phyloP scores from a whole-genome alignment of 2,888 invertebrate genomes.

The Brenthis hecate region DNA sequence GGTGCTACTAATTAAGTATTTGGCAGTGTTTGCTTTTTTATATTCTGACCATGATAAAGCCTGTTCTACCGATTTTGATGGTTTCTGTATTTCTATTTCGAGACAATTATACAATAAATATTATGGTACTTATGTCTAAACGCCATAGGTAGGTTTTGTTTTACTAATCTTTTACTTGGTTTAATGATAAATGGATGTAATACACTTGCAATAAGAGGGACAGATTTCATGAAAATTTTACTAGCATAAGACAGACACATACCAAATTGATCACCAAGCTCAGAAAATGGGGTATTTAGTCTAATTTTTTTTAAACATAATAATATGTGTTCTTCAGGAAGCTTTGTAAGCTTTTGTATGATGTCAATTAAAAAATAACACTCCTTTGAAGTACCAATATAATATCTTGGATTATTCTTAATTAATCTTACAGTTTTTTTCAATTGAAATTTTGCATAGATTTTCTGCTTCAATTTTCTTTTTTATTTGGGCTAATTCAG shows the following conservation, averaged over 20 bases:
- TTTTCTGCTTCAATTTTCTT: background rate
- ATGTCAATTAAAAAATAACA: conserved; percentile 34
- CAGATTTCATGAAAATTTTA: conserved; percentile 36
- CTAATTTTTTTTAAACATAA: conserved; percentile 38
- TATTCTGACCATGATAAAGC: conserved; percentile 55
- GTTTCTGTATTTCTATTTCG: conserved; percentile 57
- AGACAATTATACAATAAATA: conserved; percentile 54
- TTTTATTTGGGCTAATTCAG: background rate
- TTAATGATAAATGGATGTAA: conserved; percentile 41
- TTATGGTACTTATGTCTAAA: conserved; percentile 46
- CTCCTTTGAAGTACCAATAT: conserved; percentile 27
- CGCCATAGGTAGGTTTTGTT: conserved; percentile 43
- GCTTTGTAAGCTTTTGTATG: conserved; percentile 25
- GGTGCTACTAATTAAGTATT: conserved; percentile 28
- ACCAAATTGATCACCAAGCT: conserved; percentile 36
- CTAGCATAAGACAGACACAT: conserved; percentile 26
- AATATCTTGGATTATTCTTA: conserved; percentile 22
- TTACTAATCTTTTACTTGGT: conserved; percentile 33
- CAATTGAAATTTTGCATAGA: background rate
- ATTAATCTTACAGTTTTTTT: conserved; percentile 12
- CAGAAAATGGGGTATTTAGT: conserved; percentile 31
- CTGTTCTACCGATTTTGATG: conserved; percentile 49
- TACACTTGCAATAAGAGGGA: conserved; percentile 41
- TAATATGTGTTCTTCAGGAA: conserved; percentile 25
- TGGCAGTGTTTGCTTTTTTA: conserved; percentile 44